Percentiles rank a stretch among this genome's conserved stretches.
Conservation (phyloP, 2,888 invertebrate species). For the Agrilus cyanescens region DNA sequence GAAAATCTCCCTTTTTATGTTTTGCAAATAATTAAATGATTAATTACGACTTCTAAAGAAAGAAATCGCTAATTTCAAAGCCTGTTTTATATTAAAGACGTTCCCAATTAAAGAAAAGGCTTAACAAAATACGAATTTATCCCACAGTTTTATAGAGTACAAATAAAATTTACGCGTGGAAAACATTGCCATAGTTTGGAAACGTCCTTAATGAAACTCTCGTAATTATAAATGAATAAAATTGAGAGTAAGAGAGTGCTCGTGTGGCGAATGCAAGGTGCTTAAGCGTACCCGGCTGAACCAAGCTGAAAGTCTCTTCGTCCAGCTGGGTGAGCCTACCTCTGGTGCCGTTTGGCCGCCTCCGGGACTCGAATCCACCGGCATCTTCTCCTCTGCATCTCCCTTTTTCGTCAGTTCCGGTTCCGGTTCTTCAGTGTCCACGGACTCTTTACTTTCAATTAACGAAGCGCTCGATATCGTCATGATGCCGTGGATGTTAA, state of each 20-base stretch:
- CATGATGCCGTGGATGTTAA: conserved; percentile 90
- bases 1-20: no score
- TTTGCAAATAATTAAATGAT: no score
- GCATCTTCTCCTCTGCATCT: conserved; percentile 34
- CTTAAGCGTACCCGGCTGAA: conserved; percentile 39
- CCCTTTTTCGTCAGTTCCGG: conserved; percentile 34
- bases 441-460: conserved; percentile 58
- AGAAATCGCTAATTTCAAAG: no score
- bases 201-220: no score
- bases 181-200: no score
- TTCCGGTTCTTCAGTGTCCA: conserved; percentile 31
- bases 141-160: no score
- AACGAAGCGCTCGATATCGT: conserved; percentile 76
- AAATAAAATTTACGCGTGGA: no score
- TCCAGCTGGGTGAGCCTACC: conserved; percentile 38
- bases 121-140: no score
- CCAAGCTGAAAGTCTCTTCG: conserved; percentile 39
- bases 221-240: not conserved
- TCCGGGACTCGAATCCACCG: conserved; percentile 27
- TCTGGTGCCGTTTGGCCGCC: conserved; percentile 23
- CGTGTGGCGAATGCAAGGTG: conserved; percentile 25
- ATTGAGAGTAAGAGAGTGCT: not conserved
- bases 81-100: no score
- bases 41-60: no score
- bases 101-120: no score